Percentiles rank a stretch among this genome's conserved stretches.
These are phyloP conservation scores for Mnemiopsis leidyi DNA, from an alignment of 37 sponge, comb jelly and placozoan species.

Conservation along the genomic window DNA sequence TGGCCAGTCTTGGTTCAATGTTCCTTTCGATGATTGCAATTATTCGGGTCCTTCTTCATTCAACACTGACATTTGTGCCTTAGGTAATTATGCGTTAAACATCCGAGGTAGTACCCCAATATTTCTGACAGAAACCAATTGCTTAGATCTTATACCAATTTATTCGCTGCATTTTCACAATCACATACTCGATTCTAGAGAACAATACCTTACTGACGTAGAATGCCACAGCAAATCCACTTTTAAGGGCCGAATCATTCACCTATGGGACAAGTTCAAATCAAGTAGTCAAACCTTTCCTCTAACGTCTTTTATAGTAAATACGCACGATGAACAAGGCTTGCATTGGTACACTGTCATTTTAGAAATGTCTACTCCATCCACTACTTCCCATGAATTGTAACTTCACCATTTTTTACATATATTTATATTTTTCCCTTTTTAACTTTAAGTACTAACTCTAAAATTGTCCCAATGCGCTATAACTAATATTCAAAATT, in stretches of 20 bases:
- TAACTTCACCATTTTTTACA: too few species aligned
- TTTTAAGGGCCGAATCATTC: background rate
- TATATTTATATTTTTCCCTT: too few species aligned
- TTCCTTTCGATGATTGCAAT: background rate
- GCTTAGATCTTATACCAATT: background rate
- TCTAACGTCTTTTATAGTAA: background rate
- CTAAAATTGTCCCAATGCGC: too few species aligned
- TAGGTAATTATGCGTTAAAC: background rate
- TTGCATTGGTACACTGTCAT: background rate
- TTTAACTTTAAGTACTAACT: too few species aligned
- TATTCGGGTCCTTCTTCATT: background rate
- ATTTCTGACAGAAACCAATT: background rate
- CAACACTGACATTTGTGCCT: background rate
- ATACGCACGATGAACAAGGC: slow-evolving; percentile 1
- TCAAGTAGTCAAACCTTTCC: background rate
- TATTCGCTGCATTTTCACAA: background rate
- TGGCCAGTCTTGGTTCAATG: background rate
- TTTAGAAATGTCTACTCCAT: background rate
- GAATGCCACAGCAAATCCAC: background rate
- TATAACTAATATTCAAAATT: too few species aligned
- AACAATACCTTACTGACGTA: background rate
- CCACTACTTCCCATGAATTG: background rate
- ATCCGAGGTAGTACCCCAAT: background rate
- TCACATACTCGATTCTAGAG: background rate
- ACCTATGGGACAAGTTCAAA: background rate